phyloP scores from a whole-genome alignment of 2,888 invertebrate species.

The Acrobasis repandana region DNA sequence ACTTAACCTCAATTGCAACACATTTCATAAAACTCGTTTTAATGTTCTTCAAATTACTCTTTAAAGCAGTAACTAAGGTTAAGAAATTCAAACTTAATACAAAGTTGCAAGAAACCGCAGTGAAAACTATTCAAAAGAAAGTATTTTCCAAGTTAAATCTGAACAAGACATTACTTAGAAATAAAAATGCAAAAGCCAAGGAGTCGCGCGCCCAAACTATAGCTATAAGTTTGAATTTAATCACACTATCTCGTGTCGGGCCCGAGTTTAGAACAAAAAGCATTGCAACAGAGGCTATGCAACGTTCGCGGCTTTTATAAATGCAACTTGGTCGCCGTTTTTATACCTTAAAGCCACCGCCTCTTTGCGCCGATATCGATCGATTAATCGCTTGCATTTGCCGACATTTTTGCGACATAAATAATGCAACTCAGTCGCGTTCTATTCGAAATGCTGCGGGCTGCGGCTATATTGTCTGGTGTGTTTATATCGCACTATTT shows the following conservation, averaged over 20 bases:
- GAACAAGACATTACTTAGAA: slow-evolving; percentile 14
- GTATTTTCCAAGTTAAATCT: slow-evolving; percentile 10
- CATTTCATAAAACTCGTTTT: background rate
- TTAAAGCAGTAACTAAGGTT: background rate
- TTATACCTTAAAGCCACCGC: background rate
- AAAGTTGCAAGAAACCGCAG: slow-evolving; percentile 5
- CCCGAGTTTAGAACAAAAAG: slow-evolving; percentile 17
- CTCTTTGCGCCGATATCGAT: too few species aligned
- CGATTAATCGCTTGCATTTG: too few species aligned
- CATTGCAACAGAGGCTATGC: slow-evolving; percentile 3
- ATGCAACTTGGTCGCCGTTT: slow-evolving; percentile 12
- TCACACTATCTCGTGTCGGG: slow-evolving; percentile 22
- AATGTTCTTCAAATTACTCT: background rate
- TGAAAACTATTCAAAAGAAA: slow-evolving; percentile 8
- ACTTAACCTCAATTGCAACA: too few species aligned
- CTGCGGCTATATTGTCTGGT: too few species aligned
- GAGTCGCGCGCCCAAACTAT: slow-evolving; percentile 6
- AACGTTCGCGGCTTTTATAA: slow-evolving; percentile 9
- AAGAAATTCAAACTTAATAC: slow-evolving; percentile 1
- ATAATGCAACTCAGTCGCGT: too few species aligned
- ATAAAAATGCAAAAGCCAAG: slow-evolving; percentile 18
- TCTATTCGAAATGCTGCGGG: too few species aligned
- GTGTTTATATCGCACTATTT: too few species aligned
- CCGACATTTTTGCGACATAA: too few species aligned
- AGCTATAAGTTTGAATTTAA: slow-evolving; percentile 22